Percentiles rank a stretch among this genome's conserved stretches.
These are phyloP conservation scores for Listronotus bonariensis DNA, from an alignment of 1,140 invertebrate genomes.

Conservation along the genomic window DNA sequence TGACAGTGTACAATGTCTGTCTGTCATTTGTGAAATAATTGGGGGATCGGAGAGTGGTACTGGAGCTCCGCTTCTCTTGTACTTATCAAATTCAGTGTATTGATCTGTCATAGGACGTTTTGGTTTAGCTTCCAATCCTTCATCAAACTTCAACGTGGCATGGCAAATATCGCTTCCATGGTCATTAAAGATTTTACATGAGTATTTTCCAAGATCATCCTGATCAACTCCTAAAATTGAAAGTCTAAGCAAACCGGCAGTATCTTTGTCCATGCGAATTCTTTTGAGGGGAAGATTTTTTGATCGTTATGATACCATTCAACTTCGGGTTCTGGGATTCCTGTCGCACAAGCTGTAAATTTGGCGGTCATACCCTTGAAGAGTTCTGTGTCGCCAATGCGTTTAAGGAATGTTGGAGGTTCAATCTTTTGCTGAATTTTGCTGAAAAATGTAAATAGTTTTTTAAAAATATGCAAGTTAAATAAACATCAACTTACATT, in stretches of 20 bases:
- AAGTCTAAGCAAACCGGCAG: constrained; percentile 77
- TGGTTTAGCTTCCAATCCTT: constrained; percentile 65
- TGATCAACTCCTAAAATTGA: constrained; percentile 74
- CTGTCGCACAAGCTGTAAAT: constrained; percentile 87
- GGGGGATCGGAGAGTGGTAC: constrained; percentile 85
- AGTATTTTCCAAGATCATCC: constrained; percentile 82
- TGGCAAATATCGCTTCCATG: constrained; percentile 83
- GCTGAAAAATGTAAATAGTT: constrained; percentile 53
- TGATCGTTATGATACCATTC: constrained; percentile 83
- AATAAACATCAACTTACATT: constrained; percentile 67
- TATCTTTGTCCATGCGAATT: constrained; percentile 81
- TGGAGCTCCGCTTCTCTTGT: constrained; percentile 77
- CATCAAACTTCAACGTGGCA: constrained; percentile 80
- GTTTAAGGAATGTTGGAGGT: constrained; percentile 85
- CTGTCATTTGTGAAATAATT: constrained; percentile 86
- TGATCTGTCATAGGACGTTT: constrained; percentile 77
- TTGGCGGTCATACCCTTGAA: constrained; percentile 87
- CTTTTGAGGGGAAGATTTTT: constrained; percentile 77
- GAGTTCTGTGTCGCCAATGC: constrained; percentile 85
- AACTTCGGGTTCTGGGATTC: constrained; percentile 83
- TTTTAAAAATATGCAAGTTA: not conserved
- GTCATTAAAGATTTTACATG: constrained; percentile 78
- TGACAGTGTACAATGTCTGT: constrained; percentile 80
- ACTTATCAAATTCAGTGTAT: constrained; percentile 83
- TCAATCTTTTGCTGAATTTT: constrained; percentile 76